These are phyloP conservation scores for Limulus polyphemus DNA, from an alignment of 2,888 invertebrate species.

Conservation along the genomic window DNA sequence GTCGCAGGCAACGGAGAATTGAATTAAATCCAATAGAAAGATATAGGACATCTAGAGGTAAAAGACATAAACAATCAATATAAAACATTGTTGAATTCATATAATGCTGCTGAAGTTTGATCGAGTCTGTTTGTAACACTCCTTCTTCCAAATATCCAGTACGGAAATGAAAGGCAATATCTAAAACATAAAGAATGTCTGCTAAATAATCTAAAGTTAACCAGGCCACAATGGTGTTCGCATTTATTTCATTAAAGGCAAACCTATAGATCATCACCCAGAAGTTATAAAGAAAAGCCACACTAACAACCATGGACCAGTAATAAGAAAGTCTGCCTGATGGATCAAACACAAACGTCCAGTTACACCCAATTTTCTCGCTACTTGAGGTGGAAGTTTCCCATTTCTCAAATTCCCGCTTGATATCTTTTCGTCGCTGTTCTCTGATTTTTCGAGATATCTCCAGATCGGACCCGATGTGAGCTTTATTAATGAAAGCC, in stretches of 20 bases:
- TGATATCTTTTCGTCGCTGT: constrained; percentile 37
- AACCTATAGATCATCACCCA: constrained; percentile 98
- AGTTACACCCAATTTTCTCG: constrained; percentile 56
- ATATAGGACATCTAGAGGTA: constrained; percentile 95
- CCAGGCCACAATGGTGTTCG: constrained; percentile 81
- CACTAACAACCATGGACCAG: constrained; percentile 92
- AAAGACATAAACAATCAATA: constrained; percentile 93
- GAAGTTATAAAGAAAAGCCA: constrained; percentile 91
- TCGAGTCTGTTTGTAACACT: constrained; percentile 88
- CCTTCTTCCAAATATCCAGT: constrained; percentile 96
- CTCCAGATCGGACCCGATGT: constrained; percentile 58
- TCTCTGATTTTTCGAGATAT: constrained; percentile 48
- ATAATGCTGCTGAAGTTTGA: constrained; percentile 86
- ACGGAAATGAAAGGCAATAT: constrained; percentile 93
- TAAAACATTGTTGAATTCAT: constrained; percentile 97
- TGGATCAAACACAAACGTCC: constrained; percentile 97
- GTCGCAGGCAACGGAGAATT: constrained; percentile 82
- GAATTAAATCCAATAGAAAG: constrained; percentile 90
- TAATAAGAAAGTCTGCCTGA: constrained; percentile 92
- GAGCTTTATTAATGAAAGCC: constrained; percentile 52
- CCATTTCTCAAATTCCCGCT: constrained; percentile 35
- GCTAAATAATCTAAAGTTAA: constrained; percentile 93
- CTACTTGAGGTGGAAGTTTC: constrained; percentile 39
- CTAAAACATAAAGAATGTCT: constrained; percentile 88
- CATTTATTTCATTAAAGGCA: constrained; percentile 89